Evolutionary conservation across 2,113 vertebrate species (phyloP).

Genomic region (Tichodroma muraria): DNA sequence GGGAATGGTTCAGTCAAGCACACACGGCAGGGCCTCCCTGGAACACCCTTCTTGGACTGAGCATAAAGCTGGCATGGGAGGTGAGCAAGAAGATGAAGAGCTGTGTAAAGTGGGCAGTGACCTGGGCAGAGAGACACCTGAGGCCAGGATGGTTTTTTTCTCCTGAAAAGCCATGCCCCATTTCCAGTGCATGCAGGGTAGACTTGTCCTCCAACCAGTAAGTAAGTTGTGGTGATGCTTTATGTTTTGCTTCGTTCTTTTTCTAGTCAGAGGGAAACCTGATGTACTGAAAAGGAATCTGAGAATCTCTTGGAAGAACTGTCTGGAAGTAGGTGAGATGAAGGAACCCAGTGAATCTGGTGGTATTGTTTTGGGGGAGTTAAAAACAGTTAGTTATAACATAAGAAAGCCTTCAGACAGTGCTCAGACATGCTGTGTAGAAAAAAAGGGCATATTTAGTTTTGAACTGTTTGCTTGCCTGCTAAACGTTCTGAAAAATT

Average conservation of each 20-base stretch:
- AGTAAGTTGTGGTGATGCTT: background rate
- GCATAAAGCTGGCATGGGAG: background rate
- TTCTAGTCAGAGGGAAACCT: background rate
- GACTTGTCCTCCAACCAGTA: background rate
- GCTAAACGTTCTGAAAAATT: background rate
- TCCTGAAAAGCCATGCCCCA: background rate
- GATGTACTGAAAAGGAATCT: background rate
- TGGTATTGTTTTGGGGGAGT: background rate
- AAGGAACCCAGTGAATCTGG: background rate
- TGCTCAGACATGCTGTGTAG: background rate
- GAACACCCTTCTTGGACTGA: background rate
- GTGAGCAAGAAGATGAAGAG: background rate
- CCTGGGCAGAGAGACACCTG: background rate
- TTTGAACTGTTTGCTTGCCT: background rate
- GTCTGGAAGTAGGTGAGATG: background rate
- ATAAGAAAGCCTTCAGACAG: background rate
- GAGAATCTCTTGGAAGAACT: background rate
- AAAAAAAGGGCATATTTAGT: background rate
- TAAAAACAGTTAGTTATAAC: background rate
- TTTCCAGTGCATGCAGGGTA: background rate
- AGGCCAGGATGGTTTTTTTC: background rate
- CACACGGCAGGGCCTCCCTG: fast-evolving
- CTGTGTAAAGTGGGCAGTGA: background rate
- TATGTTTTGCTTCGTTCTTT: background rate
- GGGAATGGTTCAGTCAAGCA: background rate